Base-by-base conservation (phyloP, 1,140 invertebrate species). In the Kradibia gibbosae region DNA sequence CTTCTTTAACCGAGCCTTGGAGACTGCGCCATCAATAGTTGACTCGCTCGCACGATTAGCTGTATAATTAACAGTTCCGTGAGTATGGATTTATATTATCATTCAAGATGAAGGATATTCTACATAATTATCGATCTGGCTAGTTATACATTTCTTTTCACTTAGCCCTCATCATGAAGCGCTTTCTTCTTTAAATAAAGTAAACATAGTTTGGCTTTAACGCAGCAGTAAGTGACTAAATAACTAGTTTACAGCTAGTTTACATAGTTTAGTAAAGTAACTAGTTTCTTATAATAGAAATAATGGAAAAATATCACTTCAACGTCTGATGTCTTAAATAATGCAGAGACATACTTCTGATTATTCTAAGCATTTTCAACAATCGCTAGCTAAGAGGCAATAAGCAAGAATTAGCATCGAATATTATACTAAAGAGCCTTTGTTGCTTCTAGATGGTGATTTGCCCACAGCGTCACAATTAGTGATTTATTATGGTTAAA, bases 1-100 rank as follows among this genome's bases (percentile, higher is more conserved):
- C 74, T 75, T 60, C 53, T 75, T 55, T 31, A 11, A 1, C 5
- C 34, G 42, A 8, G 55, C 15, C 3, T 45, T 39, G 28, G 20
- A 7, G 45, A 11, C 1, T 10, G 55, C 20, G 8, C 0, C 2
- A 15, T 2, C 31, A 81, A 75, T 81, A 75, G 60, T 62, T 70
- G 42, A 17, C 65, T 74, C 71, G 57, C 53, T 80, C 36, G 76
- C 71, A 25, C 78, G 53, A 70, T 60, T 48, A 48, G 53, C 78
- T n/a, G 5, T 10, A 25, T 67, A 17, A 79, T 79, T 72, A 79
- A 72, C 67, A 57, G 50, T 79, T 67, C 28, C 34, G 22, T 34
- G 60, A 67, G 65, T 34, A 11, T n/a, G 17, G 45, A 3, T 0
- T 73, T 28, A 57, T 57, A 79, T 72, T 60, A 48, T 25, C 22